Conservation (phyloP, 1,140 invertebrate species). For the Apis mellifera region DNA sequence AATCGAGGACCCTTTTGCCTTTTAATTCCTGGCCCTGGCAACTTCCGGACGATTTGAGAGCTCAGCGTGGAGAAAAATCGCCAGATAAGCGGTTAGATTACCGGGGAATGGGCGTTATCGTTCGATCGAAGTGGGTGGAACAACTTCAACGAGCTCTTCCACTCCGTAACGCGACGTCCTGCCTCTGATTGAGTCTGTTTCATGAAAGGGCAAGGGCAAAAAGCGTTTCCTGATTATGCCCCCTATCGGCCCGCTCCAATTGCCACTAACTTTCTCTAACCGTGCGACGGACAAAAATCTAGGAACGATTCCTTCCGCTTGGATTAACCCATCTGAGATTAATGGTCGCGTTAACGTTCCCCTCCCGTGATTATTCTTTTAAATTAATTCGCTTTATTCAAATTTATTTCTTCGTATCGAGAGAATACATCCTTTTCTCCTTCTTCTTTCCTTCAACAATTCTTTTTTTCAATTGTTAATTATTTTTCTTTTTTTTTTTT, state of each 20-base stretch:
- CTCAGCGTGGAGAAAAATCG: constrained; percentile 52
- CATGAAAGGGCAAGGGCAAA: constrained; percentile 68
- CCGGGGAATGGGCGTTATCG: constrained; percentile 50
- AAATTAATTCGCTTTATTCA: too few relatives aligned
- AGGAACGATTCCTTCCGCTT: constrained; percentile 8
- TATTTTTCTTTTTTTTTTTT: too few relatives aligned
- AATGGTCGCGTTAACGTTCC: too few relatives aligned
- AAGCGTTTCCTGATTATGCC: constrained; percentile 71
- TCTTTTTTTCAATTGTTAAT: too few relatives aligned
- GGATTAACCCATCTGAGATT: constrained; percentile 18
- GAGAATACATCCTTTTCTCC: too few relatives aligned
- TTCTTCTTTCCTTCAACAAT: too few relatives aligned
- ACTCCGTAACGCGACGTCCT: constrained; percentile 51
- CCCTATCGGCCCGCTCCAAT: constrained; percentile 56
- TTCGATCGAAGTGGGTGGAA: constrained; percentile 52
- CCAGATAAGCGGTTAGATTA: constrained; percentile 59
- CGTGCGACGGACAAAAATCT: constrained; percentile 3
- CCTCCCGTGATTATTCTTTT: too few relatives aligned
- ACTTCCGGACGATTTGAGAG: constrained; percentile 57
- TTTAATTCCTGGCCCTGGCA: constrained; percentile 45
- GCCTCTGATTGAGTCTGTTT: constrained; percentile 73
- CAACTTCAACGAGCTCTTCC: constrained; percentile 49
- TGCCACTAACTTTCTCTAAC: constrained; percentile 44
- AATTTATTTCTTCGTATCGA: too few relatives aligned
- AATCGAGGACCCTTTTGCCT: constrained; percentile 30